Evolutionary conservation across 2,888 invertebrate genomes (phyloP), one percentile per base, ranked within the genome.

Genomic region (Sepiola atlantica): DNA sequence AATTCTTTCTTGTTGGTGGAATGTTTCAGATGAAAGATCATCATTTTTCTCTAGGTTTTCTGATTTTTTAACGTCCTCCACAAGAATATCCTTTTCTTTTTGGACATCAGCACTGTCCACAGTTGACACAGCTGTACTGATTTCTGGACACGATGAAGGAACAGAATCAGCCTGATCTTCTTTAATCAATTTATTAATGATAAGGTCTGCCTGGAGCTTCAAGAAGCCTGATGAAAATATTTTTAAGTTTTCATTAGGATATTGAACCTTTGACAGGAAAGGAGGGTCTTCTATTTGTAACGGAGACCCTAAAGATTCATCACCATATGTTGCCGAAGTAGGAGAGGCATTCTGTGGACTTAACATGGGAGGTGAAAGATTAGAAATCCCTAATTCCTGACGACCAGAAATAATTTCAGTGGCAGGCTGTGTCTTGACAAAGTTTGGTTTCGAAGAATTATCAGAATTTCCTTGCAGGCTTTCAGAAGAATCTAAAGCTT

Each of bases 1-100:
- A 55, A 92, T 54, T 12, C 92, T 54, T 45, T 92, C 92, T 14
- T 92, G 92, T 92, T 92, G 54, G 24, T 92, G 92, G 54, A 92
- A 92, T 32, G 45, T 45, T 3, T 92, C 35, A 55, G 45, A 92
- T 35, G n/a, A n/a, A 92, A 35, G 45, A 35, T 45, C 55, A n/a
- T 92, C 92, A 18, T 8, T 77, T 77, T 77, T 77, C 14, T 32
- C 77, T 16, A 77, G 20, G 28, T 14, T 12, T 18, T 55, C 54
- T 54, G 6, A n/a, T 92, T 92, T 54, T 28, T 92, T 55, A 45
- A 55, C 55, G 12, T 35, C 28, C 35, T 45, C 35, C 18, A 32
- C 32, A 10, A 91, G 24, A 28, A 77, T n/a, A 77, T 3, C 16
- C 77, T 32, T 18, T 77, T 77, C 24, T 12, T 77, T 77, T n/a